Evolutionary conservation across 2,888 invertebrate species (phyloP), one percentile per base, ranked within the genome.

Genomic region (Nowickia ferox): DNA sequence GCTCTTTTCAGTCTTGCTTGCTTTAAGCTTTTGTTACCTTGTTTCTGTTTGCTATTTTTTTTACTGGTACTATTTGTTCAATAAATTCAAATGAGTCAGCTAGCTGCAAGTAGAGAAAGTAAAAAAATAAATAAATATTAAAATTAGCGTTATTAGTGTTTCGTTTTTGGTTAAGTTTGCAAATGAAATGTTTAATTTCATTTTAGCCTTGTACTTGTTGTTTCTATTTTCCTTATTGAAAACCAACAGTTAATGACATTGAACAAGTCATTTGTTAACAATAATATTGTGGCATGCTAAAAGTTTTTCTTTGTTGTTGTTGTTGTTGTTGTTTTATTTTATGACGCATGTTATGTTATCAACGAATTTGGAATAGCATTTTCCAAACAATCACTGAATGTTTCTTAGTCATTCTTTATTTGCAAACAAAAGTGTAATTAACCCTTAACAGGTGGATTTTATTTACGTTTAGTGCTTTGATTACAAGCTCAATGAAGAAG

Each of bases 1-100:
- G 48, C 69, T 86, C 76, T 66, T 82, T 82, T 87, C 83, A 83
- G 84, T 87, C 84, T 83, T 83, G 69, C 84, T 83, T 83, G 65
- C 2, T 69, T 75, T 83, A 66, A 80, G 68, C 78, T 79, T 76
- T 82, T 79, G 48, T 78, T 72, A 77, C 42, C 78, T 80, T 75
- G 40, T 19, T 76, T 51, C 15, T 15, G 13, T 48, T 48, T 48
- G 48, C 48, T 48, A n/a, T 48, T 48, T 48, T 13, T 46, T 46
- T 9, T 53, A 9, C 15, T 61, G 53, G 53, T 44, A 19, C 19
- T 61, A 42, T 38, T 75, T 61, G 38, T 84, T 69, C 44, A 38
- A 69, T 57, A 81, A 68, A 74, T 77, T 77, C 57, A 84, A 74
- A 72, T 72, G 57, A 79, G 61, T 84, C 81, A 86, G 80, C 83